phyloP scores from a whole-genome alignment of 2,797 vertebrate genomes.

The Octomys mimax region DNA sequence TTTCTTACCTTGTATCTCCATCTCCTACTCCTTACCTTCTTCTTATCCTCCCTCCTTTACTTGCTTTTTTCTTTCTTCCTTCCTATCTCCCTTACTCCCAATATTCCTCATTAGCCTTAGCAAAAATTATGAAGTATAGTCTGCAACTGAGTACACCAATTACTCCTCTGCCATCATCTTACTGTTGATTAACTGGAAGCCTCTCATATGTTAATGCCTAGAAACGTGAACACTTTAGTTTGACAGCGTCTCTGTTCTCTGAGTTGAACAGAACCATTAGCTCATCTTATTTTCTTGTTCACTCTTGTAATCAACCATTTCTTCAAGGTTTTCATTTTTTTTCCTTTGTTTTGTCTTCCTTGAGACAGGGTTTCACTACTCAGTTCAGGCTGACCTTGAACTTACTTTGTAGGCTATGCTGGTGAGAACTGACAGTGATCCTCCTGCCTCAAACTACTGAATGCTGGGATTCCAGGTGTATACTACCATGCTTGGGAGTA shows the following conservation, averaged over 20 bases:
- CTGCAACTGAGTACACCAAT: neutral
- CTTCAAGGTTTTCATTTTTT: neutral
- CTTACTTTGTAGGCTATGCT: no score
- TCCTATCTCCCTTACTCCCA: neutral
- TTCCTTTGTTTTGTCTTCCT: no score
- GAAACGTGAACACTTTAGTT: neutral
- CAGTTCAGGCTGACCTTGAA: no score
- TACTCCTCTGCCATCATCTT: no score
- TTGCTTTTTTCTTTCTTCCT: accelerated
- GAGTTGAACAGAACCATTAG: neutral
- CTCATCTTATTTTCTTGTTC: neutral
- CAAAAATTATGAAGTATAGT: neutral
- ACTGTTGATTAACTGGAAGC: neutral
- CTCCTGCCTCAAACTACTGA: no score
- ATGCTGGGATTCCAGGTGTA: no score
- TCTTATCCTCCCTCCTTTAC: no score
- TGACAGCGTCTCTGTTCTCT: neutral
- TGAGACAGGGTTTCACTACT: no score
- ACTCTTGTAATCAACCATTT: neutral
- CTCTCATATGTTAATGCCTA: accelerated
- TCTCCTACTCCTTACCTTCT: neutral
- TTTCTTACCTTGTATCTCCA: neutral
- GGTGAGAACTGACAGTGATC: no score
- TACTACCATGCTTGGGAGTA: no score
- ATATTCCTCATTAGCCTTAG: neutral